Evolutionary conservation across 2,888 invertebrate genomes (phyloP).

Genomic region (Seira sanloemensis): DNA sequence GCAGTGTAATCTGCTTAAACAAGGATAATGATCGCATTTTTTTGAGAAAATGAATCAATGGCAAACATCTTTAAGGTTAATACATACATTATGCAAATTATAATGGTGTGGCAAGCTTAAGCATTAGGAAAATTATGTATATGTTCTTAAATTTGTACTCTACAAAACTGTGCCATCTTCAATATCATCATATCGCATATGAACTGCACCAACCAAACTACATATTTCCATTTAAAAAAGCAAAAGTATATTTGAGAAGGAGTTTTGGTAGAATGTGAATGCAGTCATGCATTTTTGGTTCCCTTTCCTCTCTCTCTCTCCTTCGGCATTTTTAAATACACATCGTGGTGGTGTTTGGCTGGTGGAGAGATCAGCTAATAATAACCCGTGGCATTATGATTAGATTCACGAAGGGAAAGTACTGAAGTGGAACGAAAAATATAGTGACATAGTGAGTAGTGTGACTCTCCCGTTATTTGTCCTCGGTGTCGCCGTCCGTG

Average conservation of each 20-base stretch:
- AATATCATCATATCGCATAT: background rate
- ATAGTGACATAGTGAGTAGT: background rate
- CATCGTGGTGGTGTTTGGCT: slow-evolving; percentile 9
- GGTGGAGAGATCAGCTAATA: slow-evolving; percentile 44
- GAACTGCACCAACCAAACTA: background rate
- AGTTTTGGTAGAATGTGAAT: background rate
- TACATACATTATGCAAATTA: too few relatives aligned
- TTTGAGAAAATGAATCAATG: background rate
- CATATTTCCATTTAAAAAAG: slow-evolving; percentile 9
- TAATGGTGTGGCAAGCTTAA: too few relatives aligned
- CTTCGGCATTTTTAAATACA: background rate
- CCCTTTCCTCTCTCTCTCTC: background rate
- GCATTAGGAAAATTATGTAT: too few relatives aligned
- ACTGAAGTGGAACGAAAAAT: slow-evolving; percentile 39
- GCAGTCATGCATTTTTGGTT: slow-evolving; percentile 6
- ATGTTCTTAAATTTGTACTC: background rate
- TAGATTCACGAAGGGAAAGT: slow-evolving; percentile 39
- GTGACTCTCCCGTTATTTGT: slow-evolving; percentile 1
- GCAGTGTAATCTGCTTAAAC: slow-evolving; percentile 25
- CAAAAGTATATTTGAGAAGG: background rate
- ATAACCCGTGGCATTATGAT: slow-evolving; percentile 54
- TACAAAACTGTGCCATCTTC: background rate
- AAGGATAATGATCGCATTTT: slow-evolving; percentile 9
- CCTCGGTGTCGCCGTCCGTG: slow-evolving; percentile 11
- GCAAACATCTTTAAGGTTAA: too few relatives aligned